Conservation (phyloP, 2,888 invertebrate genomes). For the Drosophila formosana region DNA sequence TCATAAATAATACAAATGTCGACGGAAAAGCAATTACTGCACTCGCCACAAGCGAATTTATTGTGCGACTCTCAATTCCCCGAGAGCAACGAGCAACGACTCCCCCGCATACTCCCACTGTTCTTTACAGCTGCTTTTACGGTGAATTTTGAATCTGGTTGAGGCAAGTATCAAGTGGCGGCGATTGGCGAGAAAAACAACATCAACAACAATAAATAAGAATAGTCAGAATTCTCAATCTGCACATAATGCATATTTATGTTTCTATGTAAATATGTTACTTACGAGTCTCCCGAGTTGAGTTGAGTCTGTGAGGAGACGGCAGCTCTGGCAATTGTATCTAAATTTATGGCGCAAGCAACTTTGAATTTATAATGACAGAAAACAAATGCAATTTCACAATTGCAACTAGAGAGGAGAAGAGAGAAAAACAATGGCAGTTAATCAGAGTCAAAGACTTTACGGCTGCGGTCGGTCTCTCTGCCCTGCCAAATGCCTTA, state of each 20-base stretch:
- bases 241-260: constrained; percentile 71
- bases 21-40: constrained; percentile 63
- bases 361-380: constrained; percentile 83
- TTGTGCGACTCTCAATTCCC: constrained; percentile 22
- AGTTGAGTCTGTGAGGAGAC: constrained; percentile 14
- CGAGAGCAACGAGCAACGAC: neutral
- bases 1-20: constrained; percentile 80
- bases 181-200: constrained; percentile 22
- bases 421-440: constrained; percentile 59
- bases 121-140: constrained; percentile 18
- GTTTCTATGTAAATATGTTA: constrained; percentile 64
- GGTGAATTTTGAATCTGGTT: constrained; percentile 20
- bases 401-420: constrained; percentile 25
- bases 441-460: constrained; percentile 73
- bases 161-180: constrained; percentile 16
- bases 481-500: constrained; percentile 35
- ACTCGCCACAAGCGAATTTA: constrained; percentile 53
- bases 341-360: constrained; percentile 80
- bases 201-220: constrained; percentile 28
- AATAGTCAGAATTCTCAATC: constrained; percentile 61
- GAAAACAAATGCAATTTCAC: constrained; percentile 75
- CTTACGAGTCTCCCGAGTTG: constrained; percentile 15
- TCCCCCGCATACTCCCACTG: neutral
- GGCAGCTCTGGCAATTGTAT: constrained; percentile 57
- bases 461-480: constrained; percentile 26